Evolutionary conservation across 2,888 invertebrate genomes (phyloP).

Genomic region (Parnassius mnemosyne): DNA sequence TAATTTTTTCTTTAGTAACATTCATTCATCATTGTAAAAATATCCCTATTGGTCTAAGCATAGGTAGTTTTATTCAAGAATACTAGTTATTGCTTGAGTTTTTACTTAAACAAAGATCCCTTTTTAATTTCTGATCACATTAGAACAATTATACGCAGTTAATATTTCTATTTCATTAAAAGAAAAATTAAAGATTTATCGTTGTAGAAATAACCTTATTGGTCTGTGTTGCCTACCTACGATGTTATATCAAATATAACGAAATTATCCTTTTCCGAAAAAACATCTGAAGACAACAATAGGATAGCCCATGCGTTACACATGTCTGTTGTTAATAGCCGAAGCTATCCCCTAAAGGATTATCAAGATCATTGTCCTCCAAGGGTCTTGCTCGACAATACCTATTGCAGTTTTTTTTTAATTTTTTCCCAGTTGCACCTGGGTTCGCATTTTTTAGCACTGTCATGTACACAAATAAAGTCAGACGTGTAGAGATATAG

Average conservation of each 20-base stretch:
- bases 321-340: constrained; percentile 55
- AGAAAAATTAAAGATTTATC: no score
- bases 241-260: constrained; percentile 22
- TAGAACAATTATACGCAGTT: no score
- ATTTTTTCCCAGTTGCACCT: constrained; percentile 53
- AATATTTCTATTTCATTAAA: no score
- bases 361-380: constrained; percentile 43
- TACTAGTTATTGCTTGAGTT: no score
- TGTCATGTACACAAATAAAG: constrained; percentile 60
- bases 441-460: constrained; percentile 62
- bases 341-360: constrained; percentile 47
- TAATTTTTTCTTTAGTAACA: no score
- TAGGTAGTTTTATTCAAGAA: no score
- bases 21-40: no score
- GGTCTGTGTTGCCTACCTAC: constrained; percentile 7
- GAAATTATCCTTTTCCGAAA: constrained; percentile 35
- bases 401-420: constrained; percentile 45
- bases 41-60: no score
- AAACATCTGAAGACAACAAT: constrained; percentile 38
- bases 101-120: no score
- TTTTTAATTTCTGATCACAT: no score
- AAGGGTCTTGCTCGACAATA: constrained; percentile 38
- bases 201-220: constrained; percentile 2
- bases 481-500: constrained; percentile 38
- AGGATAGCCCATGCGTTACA: constrained; percentile 59